These are phyloP conservation scores for Erpetoichthys calabaricus DNA, from an alignment of 2,797 vertebrate genomes.

Conservation along the genomic window DNA sequence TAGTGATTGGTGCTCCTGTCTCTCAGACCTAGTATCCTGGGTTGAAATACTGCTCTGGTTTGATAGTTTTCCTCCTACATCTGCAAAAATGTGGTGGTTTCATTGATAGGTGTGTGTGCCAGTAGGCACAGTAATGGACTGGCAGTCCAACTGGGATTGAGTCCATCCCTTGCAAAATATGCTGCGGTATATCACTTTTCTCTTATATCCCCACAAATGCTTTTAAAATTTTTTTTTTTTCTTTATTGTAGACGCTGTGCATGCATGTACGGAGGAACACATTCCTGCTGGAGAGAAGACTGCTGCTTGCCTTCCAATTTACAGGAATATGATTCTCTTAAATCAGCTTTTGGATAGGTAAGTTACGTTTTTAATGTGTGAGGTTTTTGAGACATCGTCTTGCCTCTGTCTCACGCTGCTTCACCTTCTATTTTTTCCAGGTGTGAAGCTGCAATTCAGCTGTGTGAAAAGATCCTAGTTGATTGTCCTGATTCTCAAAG, in stretches of 20 bases:
- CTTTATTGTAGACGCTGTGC: constrained; percentile 55
- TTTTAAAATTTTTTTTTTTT: constrained; percentile 6
- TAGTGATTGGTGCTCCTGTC: too few relatives aligned
- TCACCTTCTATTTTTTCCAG: constrained; percentile 29
- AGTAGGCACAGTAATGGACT: too few relatives aligned
- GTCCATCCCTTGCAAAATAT: too few relatives aligned
- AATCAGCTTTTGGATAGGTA: constrained; percentile 66
- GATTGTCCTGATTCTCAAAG: constrained; percentile 56
- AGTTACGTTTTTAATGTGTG: constrained; percentile 11
- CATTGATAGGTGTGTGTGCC: too few relatives aligned
- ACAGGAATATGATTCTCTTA: constrained; percentile 69
- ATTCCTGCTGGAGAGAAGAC: constrained; percentile 42
- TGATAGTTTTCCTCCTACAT: too few relatives aligned
- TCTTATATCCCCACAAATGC: not conserved
- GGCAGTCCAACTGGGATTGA: too few relatives aligned
- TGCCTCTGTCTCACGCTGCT: too few relatives aligned
- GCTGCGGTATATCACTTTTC: too few relatives aligned
- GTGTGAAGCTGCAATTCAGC: constrained; percentile 51
- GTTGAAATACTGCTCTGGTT: too few relatives aligned
- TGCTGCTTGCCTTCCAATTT: constrained; percentile 64
- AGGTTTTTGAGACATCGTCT: too few relatives aligned
- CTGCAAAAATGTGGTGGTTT: too few relatives aligned
- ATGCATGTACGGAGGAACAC: constrained; percentile 58
- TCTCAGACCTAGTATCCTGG: too few relatives aligned
- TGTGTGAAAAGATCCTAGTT: constrained; percentile 59